Evolutionary conservation across 2,797 vertebrate species (phyloP).

Genomic region (Liparis tanakae): DNA sequence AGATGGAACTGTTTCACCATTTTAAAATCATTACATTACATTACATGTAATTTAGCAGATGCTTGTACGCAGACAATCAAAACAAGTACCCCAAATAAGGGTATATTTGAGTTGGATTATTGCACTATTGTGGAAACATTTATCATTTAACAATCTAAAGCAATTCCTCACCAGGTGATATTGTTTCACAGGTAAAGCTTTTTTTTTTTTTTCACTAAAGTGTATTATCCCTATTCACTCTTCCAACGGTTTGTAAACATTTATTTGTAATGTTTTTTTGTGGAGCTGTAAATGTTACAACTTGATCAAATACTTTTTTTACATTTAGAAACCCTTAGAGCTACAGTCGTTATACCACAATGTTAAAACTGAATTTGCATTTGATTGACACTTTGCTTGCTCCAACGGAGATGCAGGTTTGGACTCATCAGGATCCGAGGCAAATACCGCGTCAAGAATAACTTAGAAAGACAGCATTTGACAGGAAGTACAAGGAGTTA

Average conservation of each 20-base stretch:
- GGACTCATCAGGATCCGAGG: background rate
- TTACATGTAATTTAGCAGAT: too few species aligned
- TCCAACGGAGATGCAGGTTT: background rate
- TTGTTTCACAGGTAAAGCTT: background rate
- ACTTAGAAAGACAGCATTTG: background rate
- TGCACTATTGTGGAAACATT: background rate
- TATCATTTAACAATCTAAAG: background rate
- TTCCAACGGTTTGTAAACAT: background rate
- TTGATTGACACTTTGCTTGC: background rate
- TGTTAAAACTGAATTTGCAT: background rate
- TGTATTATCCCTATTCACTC: background rate
- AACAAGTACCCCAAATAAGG: too few species aligned
- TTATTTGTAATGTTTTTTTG: background rate
- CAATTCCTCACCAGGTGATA: background rate
- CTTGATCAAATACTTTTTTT: background rate
- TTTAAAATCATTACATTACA: conserved; percentile 7
- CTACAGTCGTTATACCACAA: background rate
- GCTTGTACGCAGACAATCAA: background rate
- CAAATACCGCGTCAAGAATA: background rate
- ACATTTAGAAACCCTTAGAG: background rate
- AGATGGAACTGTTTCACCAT: conserved; percentile 61
- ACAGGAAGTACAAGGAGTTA: conserved; percentile 25
- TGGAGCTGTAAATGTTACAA: background rate
- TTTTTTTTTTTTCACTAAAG: background rate
- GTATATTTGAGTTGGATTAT: background rate